Evolutionary conservation across 1,140 invertebrate species (phyloP), one percentile per base, ranked within the genome.

Genomic region (Bombus difficillimus): DNA sequence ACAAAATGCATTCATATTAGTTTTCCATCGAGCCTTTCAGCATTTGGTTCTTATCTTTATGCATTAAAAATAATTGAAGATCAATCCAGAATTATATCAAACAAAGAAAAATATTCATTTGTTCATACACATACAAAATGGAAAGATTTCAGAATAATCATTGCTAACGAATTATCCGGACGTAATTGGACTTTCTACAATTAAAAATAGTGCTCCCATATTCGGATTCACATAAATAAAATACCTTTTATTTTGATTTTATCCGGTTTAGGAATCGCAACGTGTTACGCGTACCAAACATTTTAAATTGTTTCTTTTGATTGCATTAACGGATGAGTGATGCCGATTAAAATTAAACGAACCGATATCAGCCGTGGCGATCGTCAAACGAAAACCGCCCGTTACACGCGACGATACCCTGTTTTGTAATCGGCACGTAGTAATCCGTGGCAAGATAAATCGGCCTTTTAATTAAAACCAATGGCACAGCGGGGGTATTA

Each of bases 381-480:
- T 87, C 79, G 73, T 41, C 81, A 41, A 81, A 43, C 28, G 47
- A 22, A 39, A 53, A 68, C 47, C 37, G n/a, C 3, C 71, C 59
- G 47, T 83, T 72, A 18, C 25, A 76, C 47, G 47, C 66, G 28
- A 81, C 43, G 71, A 22, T 62, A 77, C 57, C 28, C 22, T 32
- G 39, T 28, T 43, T 71, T 43, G 37, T 41, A 88, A 88, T 80
- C 83, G 85, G 77, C 83, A 76, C 59, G 83, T 37, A 66, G 81
- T 83, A 86, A 76, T 79, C 53, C 57, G 59, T 22, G 73, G 81
- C 57, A 71, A 81, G 81, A 91, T 88, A 91, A 92, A 92, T 92
- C 88, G 86, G 66, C 34, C 75, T 39, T 88, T 88, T 90, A 92
- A 92, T 92, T 90, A 90, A 91, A 91, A 66, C 47, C 66, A n/a